phyloP scores from a whole-genome alignment of 2,797 vertebrate genomes.

The Enteromius paludinosus region DNA sequence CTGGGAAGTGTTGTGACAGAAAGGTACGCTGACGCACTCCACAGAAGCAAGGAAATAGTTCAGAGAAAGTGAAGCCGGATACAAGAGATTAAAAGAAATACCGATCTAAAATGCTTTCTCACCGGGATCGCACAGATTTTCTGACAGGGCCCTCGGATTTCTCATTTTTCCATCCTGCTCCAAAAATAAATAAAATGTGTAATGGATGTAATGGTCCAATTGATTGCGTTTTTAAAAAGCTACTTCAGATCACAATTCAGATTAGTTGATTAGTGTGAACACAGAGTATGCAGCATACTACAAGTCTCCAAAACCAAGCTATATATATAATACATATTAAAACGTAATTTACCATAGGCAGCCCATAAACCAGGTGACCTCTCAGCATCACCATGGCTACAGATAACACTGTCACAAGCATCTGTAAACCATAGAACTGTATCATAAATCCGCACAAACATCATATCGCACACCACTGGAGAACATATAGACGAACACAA shows the following conservation, averaged over 20 bases:
- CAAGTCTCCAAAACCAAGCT: not conserved
- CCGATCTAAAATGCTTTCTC: slow-evolving; percentile 26
- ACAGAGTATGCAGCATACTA: not conserved
- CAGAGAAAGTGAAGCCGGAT: slow-evolving; percentile 19
- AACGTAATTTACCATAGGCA: slow-evolving; percentile 51
- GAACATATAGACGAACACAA: not conserved
- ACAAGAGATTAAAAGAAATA: not conserved
- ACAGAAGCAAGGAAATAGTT: slow-evolving; percentile 5
- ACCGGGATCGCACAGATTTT: slow-evolving; percentile 67
- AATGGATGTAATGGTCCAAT: not conserved
- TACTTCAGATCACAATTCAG: not conserved
- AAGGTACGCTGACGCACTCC: not conserved
- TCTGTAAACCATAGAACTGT: slow-evolving; percentile 31
- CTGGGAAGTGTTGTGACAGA: slow-evolving; percentile 25
- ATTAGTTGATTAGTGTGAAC: not conserved
- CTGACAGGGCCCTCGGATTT: not conserved
- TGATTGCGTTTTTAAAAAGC: not conserved
- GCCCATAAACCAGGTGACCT: slow-evolving; percentile 22
- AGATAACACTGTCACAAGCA: slow-evolving; percentile 26
- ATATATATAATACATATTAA: not conserved
- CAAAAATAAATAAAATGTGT: slow-evolving; percentile 17
- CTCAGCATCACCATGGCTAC: slow-evolving; percentile 29
- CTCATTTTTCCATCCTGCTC: not conserved
- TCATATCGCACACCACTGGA: not conserved
- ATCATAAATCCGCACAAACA: not conserved